Evolutionary conservation across 2,797 vertebrate genomes (phyloP).

Genomic region (Iguana delicatissima): DNA sequence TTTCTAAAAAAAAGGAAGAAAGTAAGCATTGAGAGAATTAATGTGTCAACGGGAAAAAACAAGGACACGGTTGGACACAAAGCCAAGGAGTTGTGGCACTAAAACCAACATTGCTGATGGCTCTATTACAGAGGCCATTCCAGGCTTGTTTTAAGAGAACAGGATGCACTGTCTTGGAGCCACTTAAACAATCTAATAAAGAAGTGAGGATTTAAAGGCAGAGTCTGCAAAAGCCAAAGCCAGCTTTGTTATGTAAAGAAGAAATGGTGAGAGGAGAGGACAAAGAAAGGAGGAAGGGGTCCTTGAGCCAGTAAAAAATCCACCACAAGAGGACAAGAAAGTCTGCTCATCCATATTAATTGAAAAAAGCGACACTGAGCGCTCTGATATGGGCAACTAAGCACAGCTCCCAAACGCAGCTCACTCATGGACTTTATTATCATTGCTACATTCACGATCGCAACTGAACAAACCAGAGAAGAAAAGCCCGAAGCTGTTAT

Average conservation of each 20-base stretch:
- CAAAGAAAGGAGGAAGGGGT: too few species aligned
- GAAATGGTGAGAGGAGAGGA: background rate
- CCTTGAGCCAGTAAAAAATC: background rate
- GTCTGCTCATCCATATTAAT: conserved; percentile 50
- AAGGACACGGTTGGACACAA: too few species aligned
- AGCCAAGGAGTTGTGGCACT: too few species aligned
- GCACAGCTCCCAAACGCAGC: background rate
- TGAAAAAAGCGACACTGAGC: background rate
- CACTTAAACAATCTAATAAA: background rate
- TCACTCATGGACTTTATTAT: background rate
- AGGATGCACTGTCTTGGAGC: too few species aligned
- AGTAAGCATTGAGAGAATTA: too few species aligned
- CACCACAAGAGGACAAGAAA: background rate
- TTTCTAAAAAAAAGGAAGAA: too few species aligned
- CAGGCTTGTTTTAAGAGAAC: background rate
- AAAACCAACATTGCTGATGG: too few species aligned
- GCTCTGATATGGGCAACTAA: background rate
- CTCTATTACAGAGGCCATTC: too few species aligned
- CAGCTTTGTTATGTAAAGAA: background rate
- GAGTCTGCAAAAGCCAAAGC: too few species aligned
- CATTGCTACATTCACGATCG: background rate
- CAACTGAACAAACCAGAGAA: background rate
- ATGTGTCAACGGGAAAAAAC: too few species aligned
- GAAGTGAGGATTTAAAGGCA: background rate
- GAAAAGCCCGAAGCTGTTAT: background rate